These are phyloP conservation scores for Apamea crenata DNA, from an alignment of 2,888 invertebrate genomes.

Conservation along the genomic window DNA sequence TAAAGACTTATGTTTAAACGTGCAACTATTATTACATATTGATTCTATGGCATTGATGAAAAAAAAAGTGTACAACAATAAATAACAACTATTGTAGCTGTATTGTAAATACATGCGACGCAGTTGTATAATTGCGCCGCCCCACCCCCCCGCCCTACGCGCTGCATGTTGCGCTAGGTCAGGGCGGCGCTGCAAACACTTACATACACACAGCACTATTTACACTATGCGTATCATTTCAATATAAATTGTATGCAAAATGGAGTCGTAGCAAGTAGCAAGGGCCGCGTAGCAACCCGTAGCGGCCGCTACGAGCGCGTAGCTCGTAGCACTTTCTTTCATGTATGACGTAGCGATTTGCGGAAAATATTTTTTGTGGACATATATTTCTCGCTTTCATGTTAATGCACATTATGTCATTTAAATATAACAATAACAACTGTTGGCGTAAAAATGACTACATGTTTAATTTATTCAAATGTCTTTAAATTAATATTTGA, in stretches of 20 bases:
- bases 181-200: slow-evolving; percentile 55
- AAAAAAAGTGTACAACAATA: slow-evolving; percentile 44
- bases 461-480: slow-evolving; percentile 26
- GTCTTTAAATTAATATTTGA: slow-evolving; percentile 38
- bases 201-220: slow-evolving; percentile 41
- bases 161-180: slow-evolving; percentile 72
- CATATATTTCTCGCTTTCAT: slow-evolving; percentile 24
- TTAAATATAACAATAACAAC: slow-evolving; percentile 48
- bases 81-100: slow-evolving; percentile 6
- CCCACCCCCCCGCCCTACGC: slow-evolving; percentile 45
- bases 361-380: slow-evolving; percentile 57
- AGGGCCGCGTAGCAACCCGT: slow-evolving; percentile 60
- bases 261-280: slow-evolving; percentile 59
- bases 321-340: slow-evolving; percentile 70
- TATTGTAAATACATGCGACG: slow-evolving; percentile 45
- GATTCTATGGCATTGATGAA: neutral
- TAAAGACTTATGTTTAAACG: neutral
- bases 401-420: slow-evolving; percentile 41
- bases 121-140: slow-evolving; percentile 23
- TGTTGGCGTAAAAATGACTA: slow-evolving; percentile 8
- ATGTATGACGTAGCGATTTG: slow-evolving; percentile 50
- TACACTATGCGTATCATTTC: slow-evolving; percentile 34
- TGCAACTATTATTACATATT: slow-evolving; percentile 13
- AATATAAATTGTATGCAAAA: slow-evolving; percentile 43
- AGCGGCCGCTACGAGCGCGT: slow-evolving; percentile 49